Base-by-base conservation (phyloP, 2,888 invertebrate genomes). In the Galerucella calmariensis region DNA sequence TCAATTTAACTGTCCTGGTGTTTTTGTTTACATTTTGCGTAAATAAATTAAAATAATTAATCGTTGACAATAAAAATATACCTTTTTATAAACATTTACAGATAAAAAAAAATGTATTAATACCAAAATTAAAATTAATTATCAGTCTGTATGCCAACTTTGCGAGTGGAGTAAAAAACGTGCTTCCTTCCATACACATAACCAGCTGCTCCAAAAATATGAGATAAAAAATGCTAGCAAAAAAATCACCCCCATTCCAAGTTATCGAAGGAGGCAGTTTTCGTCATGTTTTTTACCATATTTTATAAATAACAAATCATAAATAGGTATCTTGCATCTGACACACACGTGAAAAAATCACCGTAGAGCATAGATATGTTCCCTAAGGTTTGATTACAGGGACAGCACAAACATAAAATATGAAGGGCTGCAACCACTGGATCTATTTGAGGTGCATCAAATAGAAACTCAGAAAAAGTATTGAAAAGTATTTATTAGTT, bases 281-380 rank as follows among this genome's bases (percentile, higher is more conserved):
- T 67, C 75, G 72, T 75, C 71, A 68, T 73, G 73, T 76, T 74
- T 74, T 76, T 76, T 76, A 67, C 69, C 70, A 75, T 76, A 73
- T 78, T 78, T 78, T 78, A 80, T 76, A 77, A 78, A 80, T 79
- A 80, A 78, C 80, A 79, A 80, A 79, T 80, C 80, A 80, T 80
- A 80, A 79, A 79, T 79, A 79, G 78, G 80, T 80, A 78, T 75
- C 72, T 73, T 75, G 78, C 78, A 75, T 78, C 79, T 79, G 79
- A 78, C 78, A 77, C 77, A 77, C 76, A 69, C 75, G 79, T 76
- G 77, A 80, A 80, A 80, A 79, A 80, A 79, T 79, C 77, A 69
- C 74, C 75, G 72, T 77, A 77, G 67, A 77, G 73, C 75, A 44
- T 70, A 59, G 66, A 72, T 72, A 72, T 66, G 66, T 27, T 65